Evolutionary conservation across 2,888 invertebrate species (phyloP).

Genomic region (Cynaeus angustus): DNA sequence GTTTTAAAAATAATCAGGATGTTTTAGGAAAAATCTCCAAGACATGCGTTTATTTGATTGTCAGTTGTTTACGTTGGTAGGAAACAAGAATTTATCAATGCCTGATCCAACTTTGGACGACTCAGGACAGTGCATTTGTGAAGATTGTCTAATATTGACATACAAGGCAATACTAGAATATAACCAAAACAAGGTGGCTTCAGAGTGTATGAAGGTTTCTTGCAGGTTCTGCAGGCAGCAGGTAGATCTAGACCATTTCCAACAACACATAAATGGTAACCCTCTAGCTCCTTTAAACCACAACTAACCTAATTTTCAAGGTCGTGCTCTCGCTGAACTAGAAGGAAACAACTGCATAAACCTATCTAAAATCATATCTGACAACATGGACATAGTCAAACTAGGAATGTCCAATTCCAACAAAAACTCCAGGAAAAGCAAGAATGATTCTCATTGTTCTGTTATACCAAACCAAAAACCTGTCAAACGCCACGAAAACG

Average conservation of each 20-base stretch:
- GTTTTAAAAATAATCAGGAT: background rate
- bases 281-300: background rate
- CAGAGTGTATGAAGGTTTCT: slow-evolving; percentile 44
- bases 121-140: slow-evolving; percentile 67
- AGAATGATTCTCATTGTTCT: background rate
- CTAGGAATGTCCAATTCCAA: slow-evolving; percentile 39
- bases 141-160: slow-evolving; percentile 67
- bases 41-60: slow-evolving; percentile 63
- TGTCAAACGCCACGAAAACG: slow-evolving; percentile 25
- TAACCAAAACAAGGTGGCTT: slow-evolving; percentile 35
- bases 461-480: slow-evolving; percentile 3
- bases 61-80: slow-evolving; percentile 64
- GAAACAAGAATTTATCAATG: slow-evolving; percentile 61
- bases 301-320: slow-evolving; percentile 45
- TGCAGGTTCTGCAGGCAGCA: slow-evolving; percentile 52
- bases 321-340: slow-evolving; percentile 51
- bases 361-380: slow-evolving; percentile 53
- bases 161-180: slow-evolving; percentile 55
- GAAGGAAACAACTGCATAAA: slow-evolving; percentile 46
- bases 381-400: slow-evolving; percentile 57
- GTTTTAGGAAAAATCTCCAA: slow-evolving; percentile 60
- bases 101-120: slow-evolving; percentile 65
- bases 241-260: slow-evolving; percentile 59
- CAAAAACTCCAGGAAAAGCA: slow-evolving; percentile 21
- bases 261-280: slow-evolving; percentile 60